Evolutionary conservation across 2,888 invertebrate genomes (phyloP), one percentile per base, ranked within the genome.

Genomic region (Candidula unifasciata): DNA sequence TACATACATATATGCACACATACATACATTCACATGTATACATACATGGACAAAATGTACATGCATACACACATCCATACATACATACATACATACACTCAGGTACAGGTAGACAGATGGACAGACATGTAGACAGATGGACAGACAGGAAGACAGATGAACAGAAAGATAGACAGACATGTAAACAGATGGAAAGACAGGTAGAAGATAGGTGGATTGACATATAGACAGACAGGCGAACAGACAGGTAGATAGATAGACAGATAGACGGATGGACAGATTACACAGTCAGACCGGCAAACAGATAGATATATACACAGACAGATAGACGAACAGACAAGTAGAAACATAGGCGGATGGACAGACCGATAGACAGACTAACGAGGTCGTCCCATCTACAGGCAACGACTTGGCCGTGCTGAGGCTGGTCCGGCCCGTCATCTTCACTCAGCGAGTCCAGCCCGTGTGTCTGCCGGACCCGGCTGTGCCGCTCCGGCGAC

Each of bases 351-450:
- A 2, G 66, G 27, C 27, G n/a, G 66, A 66, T 66, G n/a, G 66
- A 66, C 27, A 27, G 66, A 66, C 27, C 27, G 66, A 66, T 66
- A 27, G 66, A 66, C 27, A n/a, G 27, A 10, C 8, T n/a, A 8
- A 27, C 24, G 6, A 6, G 8, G n/a, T 60, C 33, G n/a, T 33
- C 21, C 16, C 2, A 33, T n/a, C 1, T 66, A n/a, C 79, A 85
- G 87, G 87, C 3, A 77, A 54, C 27, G 85, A 87, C 78, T 80
- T 86, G 37, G 87, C 87, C 0, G 69, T 83, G 30, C 33, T 87
- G 16, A 86, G 80, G 33, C 69, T 87, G 21, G 57, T 77, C 21
- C 21, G 76, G 10, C 57, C 52, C 18, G 60, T 87, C 37, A n/a
- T 18, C 5, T 87, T 84, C 33, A 80, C 82, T 1, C 30, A 64